Evolutionary conservation across 2,113 vertebrate genomes (phyloP).

Genomic region (Siniperca chuatsi): DNA sequence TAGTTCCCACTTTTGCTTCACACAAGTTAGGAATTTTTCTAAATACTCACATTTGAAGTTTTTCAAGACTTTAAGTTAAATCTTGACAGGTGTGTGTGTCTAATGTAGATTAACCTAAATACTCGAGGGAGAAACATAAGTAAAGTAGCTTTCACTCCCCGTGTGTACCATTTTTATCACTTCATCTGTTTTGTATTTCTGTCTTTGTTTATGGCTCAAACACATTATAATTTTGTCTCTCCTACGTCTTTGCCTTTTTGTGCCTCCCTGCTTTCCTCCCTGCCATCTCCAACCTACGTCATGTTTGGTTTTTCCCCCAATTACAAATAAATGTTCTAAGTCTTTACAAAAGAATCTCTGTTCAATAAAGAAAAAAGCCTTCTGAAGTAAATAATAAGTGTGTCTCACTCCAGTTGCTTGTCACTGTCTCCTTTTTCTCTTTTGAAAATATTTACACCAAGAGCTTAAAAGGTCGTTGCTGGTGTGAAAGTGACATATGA

Average conservation of each 20-base stretch:
- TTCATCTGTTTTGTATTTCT: conserved; percentile 52
- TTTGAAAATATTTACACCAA: conserved; percentile 27
- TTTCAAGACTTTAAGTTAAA: neutral
- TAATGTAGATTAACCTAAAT: neutral
- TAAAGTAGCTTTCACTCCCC: conserved; percentile 16
- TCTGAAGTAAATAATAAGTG: neutral
- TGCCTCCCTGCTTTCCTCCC: neutral
- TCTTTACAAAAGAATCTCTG: neutral
- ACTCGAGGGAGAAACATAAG: neutral
- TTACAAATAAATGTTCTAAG: neutral
- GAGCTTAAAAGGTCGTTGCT: conserved; percentile 15
- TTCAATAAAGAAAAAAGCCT: neutral
- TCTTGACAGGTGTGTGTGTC: conserved; percentile 9
- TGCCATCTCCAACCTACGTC: neutral
- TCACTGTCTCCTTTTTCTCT: neutral
- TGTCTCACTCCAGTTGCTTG: neutral
- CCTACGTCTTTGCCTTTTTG: conserved; percentile 12
- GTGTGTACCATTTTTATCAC: conserved; percentile 24
- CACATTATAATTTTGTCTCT: neutral
- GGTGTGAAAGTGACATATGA: conserved; percentile 44
- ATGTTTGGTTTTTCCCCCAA: neutral
- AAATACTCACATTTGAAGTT: conserved; percentile 1
- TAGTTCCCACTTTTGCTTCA: neutral
- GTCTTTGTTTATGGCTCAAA: conserved; percentile 37
- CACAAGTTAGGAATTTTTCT: neutral